These are phyloP conservation scores for Bombus turneri DNA, from an alignment of 1,140 invertebrate genomes.

Conservation along the genomic window DNA sequence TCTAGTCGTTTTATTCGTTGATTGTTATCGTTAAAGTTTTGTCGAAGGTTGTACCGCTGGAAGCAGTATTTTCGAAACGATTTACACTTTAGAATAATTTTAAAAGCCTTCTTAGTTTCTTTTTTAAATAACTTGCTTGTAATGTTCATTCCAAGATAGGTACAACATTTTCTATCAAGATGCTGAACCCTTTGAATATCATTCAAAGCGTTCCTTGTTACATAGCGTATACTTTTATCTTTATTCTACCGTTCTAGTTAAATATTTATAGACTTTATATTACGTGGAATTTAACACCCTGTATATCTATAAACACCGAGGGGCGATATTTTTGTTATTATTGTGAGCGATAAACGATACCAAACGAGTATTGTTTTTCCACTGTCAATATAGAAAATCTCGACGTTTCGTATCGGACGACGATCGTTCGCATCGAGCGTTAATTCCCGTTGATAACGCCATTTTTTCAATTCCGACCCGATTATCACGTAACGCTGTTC, in stretches of 20 bases:
- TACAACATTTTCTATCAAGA: too few relatives aligned
- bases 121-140: background rate
- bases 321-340: background rate
- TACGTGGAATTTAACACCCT: background rate
- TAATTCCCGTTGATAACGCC: background rate
- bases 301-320: background rate
- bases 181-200: too few relatives aligned
- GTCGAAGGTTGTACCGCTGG: background rate
- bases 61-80: background rate
- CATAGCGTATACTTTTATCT: too few relatives aligned
- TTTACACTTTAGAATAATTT: too few relatives aligned
- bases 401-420: background rate
- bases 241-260: too few relatives aligned
- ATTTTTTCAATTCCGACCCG: constrained; percentile 6
- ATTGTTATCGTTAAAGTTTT: background rate
- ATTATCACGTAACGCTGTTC: constrained; percentile 7
- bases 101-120: too few relatives aligned
- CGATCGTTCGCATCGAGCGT: background rate
- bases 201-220: too few relatives aligned
- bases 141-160: too few relatives aligned
- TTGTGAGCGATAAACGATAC: background rate
- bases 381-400: background rate
- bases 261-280: too few relatives aligned
- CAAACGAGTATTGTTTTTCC: background rate
- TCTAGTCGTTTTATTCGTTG: background rate